Percentiles rank a stretch among this genome's conserved stretches.
Evolutionary conservation across 1,140 invertebrate genomes (phyloP).

Genomic region (Drosophila tristis): DNA sequence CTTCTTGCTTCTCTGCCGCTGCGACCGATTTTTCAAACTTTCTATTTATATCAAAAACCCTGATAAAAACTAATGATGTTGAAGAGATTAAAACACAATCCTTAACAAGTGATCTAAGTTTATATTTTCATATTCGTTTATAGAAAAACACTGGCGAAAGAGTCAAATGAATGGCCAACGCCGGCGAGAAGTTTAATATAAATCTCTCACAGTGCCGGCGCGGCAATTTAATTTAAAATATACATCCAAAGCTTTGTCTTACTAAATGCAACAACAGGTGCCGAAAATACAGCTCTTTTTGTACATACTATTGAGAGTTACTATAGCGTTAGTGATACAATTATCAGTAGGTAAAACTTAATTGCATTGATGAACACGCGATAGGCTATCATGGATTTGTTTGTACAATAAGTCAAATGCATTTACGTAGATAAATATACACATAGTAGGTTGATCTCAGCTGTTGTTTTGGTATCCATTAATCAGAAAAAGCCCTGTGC

Average conservation of each 20-base stretch:
- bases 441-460: constrained; percentile 20
- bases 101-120: constrained; percentile 25
- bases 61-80: too few species aligned
- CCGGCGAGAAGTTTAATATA: constrained; percentile 83
- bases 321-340: constrained; percentile 62
- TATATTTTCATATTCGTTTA: constrained; percentile 40
- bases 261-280: constrained; percentile 44
- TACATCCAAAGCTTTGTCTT: constrained; percentile 58
- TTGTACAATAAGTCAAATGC: constrained; percentile 69
- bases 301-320: constrained; percentile 41
- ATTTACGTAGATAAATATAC: constrained; percentile 29
- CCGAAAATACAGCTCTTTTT: constrained; percentile 40
- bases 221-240: constrained; percentile 15
- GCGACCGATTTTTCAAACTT: too few species aligned
- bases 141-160: constrained; percentile 52
- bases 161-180: constrained; percentile 36
- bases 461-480: constrained; percentile 27
- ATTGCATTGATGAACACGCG: constrained; percentile 61
- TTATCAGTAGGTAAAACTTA: constrained; percentile 67
- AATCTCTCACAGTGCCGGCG: constrained; percentile 71
- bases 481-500: constrained; percentile 45
- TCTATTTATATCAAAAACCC: too few species aligned
- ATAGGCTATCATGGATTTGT: constrained; percentile 32
- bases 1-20: too few species aligned
- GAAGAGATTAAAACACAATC: neutral